These are phyloP conservation scores for Notarius lentiginosus DNA, from an alignment of 2,113 vertebrate species.

Conservation along the genomic window DNA sequence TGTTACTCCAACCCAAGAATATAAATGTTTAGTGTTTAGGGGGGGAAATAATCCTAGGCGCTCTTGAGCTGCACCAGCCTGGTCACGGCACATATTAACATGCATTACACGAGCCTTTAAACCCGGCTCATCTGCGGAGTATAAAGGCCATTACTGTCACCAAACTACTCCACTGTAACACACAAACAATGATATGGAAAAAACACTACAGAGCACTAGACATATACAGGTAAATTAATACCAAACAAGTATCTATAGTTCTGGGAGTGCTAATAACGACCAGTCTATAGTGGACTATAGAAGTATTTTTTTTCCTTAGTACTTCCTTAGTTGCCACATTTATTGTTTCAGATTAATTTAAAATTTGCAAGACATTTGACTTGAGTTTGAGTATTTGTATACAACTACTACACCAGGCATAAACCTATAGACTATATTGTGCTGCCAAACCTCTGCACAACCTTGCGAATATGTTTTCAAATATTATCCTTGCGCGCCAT, in stretches of 20 bases:
- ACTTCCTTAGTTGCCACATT: neutral
- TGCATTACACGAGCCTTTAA: slow-evolving; percentile 74
- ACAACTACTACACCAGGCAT: neutral
- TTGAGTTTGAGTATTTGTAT: neutral
- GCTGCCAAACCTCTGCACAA: neutral
- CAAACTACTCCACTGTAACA: slow-evolving; percentile 1
- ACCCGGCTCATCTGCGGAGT: slow-evolving; percentile 49
- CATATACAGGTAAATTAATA: neutral
- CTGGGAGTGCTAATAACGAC: neutral
- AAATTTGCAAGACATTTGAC: neutral
- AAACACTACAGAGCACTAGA: neutral
- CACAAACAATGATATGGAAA: neutral
- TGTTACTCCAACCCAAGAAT: slow-evolving; percentile 77
- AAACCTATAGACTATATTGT: neutral
- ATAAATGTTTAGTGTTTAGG: slow-evolving; percentile 73
- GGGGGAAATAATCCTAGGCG: slow-evolving; percentile 71
- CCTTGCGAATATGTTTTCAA: slow-evolving; percentile 9
- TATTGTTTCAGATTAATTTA: neutral
- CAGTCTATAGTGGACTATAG: neutral
- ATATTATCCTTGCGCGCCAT: slow-evolving; percentile 62
- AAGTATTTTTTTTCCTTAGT: neutral
- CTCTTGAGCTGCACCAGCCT: slow-evolving; percentile 50
- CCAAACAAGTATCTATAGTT: neutral
- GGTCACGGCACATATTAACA: slow-evolving; percentile 71
- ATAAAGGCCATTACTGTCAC: slow-evolving; percentile 57